Evolutionary conservation across 2,888 invertebrate species (phyloP), one percentile per base, ranked within the genome.

Genomic region (Peribatodes rhomboidaria): DNA sequence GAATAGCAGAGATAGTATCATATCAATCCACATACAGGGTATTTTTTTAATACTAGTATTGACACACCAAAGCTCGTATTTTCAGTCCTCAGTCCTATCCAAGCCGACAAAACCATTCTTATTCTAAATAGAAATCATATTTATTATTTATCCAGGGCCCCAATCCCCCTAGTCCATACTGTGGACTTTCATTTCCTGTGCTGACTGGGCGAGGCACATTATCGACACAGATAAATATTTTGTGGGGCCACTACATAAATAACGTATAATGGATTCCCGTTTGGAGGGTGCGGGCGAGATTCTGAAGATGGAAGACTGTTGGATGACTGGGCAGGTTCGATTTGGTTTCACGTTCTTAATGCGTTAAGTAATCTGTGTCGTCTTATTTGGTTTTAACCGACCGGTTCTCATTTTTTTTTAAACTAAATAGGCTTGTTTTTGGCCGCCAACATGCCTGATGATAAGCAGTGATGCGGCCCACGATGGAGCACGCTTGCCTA

Each of bases 171-270:
- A 56, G 62, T 37, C 65, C 61, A 49, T 53, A 31, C 50, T 62
- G 18, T 66, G 67, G 67, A 61, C 62, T 72, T 71, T 73, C 73
- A 73, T 73, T 73, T 73, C 73, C 73, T 66, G 73, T 33, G 64
- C n/a, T n/a, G 53, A 11, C 53, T 37, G 65, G 82, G 83, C 79
- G 82, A 79, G 83, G 80, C 81, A 77, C 84, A 88, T 90, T 90
- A 90, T 90, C 89, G 88, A 81, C 80, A 76, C 84, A 87, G 91
- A 92, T 92, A 92, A 92, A 92, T 92, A 92, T 92, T 92, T 92
- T 88, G 84, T 83, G 83, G 41, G 81, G 80, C 84, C 84, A 86
- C 87, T 85, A 85, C 88, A 92, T 92, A 92, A 92, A 92, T 92
- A 92, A 89, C 86, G 80, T 73, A 83, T 92, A 92, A 92, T 92